Conservation (phyloP, 2,888 invertebrate species). For the Cyclophora albipunctata region DNA sequence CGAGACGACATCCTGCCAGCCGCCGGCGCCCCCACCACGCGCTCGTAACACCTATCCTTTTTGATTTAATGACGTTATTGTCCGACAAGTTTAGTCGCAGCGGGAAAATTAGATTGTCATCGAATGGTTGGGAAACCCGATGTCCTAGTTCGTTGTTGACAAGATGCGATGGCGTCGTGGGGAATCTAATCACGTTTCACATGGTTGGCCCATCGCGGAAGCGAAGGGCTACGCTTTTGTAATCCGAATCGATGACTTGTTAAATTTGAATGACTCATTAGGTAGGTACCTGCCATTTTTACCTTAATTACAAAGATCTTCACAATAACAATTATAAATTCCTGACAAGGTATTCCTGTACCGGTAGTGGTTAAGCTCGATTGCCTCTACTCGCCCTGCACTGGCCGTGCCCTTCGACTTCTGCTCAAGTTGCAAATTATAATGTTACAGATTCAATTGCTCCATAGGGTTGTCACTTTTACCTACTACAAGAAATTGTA, state of each 20-base stretch:
- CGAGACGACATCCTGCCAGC: conserved; percentile 57
- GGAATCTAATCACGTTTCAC: conserved; percentile 26
- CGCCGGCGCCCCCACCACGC: conserved; percentile 49
- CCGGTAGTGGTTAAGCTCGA: conserved; percentile 6
- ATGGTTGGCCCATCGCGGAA: conserved; percentile 24
- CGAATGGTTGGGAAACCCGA: conserved; percentile 54
- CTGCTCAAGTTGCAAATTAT: conserved; percentile 2
- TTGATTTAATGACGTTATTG: conserved; percentile 53
- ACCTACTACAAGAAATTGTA: too few relatives aligned
- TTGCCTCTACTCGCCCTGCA: conserved; percentile 9
- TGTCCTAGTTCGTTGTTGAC: conserved; percentile 26
- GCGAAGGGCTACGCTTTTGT: conserved; percentile 16
- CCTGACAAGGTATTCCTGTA: background rate
- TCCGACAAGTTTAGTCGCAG: conserved; percentile 31
- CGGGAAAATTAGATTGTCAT: conserved; percentile 38
- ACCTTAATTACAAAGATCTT: background rate
- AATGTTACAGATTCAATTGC: conserved; percentile 8
- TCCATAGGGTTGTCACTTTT: conserved; percentile 4
- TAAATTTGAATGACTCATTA: background rate
- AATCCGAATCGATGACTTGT: background rate
- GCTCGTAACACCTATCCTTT: conserved; percentile 41
- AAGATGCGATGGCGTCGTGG: conserved; percentile 12
- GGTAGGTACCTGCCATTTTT: background rate
- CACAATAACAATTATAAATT: conserved; percentile 8
- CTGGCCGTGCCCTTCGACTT: conserved; percentile 13